Percentiles rank a stretch among this genome's conserved stretches.
Conservation (phyloP, 2,113 vertebrate genomes). For the Hydrochoerus hydrochaeris region DNA sequence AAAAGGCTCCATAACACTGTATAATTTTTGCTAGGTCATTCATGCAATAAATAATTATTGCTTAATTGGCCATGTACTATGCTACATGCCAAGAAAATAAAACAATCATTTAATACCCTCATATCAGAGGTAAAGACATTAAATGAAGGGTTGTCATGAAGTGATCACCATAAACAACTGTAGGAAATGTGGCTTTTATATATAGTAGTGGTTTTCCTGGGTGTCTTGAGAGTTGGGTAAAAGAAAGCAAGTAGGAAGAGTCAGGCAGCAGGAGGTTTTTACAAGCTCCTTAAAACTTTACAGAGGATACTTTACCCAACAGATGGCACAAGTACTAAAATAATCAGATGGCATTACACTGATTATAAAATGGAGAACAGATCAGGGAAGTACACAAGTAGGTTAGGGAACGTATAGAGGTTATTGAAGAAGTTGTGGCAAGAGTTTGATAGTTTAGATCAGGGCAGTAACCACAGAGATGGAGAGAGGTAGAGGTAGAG, state of each 20-base stretch:
- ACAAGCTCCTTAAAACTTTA: background rate
- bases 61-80: background rate
- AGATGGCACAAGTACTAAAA: background rate
- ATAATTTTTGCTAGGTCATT: background rate
- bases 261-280: background rate
- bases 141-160: background rate
- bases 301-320: background rate
- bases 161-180: background rate
- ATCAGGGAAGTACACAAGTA: background rate
- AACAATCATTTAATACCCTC: background rate
- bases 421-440: background rate
- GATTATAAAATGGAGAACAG: background rate
- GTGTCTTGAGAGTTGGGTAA: background rate
- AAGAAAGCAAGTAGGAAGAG: background rate
- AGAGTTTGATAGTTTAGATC: background rate
- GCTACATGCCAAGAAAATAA: background rate
- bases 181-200: background rate
- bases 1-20: background rate
- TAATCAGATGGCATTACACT: background rate
- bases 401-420: background rate
- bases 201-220: background rate
- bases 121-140: background rate
- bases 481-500: background rate
- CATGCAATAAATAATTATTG: background rate
- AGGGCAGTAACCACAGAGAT: background rate